Evolutionary conservation across 2,797 vertebrate genomes (phyloP), one percentile per base, ranked within the genome.

Genomic region (Poecilia picta): DNA sequence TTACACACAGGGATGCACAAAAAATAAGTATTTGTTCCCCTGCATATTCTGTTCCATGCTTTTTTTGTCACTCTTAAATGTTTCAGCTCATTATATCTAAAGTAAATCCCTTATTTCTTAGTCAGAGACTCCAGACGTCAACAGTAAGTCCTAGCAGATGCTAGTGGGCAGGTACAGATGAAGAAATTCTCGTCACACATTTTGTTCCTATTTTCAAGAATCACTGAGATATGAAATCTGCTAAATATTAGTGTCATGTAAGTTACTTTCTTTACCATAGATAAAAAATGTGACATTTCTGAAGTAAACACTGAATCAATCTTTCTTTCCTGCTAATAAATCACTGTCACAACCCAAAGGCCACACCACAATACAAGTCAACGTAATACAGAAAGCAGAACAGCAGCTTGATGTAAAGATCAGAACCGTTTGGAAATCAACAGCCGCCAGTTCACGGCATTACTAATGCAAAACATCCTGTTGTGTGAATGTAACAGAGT

Each of bases 401-500:
- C 25, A 15, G 70, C 15, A 1, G 33, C 28, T 36, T 49, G 6
- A 36, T 39, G 31, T 8, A 31, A 53, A 15, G 16, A 46, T 64
- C 39, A 73, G 47, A 75, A 71, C 51, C 28, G 43, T 55, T 8
- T 20, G 25, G 41, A 77, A 43, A 77, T 31, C 25, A 64, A n/a
- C 39, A 33, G 8, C 11, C 33, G 70, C 18, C 16, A 4, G 31
- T 72, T 33, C 20, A 47, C 10, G 18, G 23, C 51, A 64, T 72
- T 83, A 66, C 68, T 45, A 71, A 45, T 71, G 16, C 62, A 72
- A 76, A 36, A 46, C 33, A 73, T 62, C 36, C 41, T 82, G 13
- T 68, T 72, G 70, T 75, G 5, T 71, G n/a, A 72, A 72, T 25
- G 57, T 28, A 79, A 77, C 47, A 75, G 73, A 59, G 72, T 71